Conservation (phyloP, 2,113 vertebrate species). For the Zosterops japonicus region DNA sequence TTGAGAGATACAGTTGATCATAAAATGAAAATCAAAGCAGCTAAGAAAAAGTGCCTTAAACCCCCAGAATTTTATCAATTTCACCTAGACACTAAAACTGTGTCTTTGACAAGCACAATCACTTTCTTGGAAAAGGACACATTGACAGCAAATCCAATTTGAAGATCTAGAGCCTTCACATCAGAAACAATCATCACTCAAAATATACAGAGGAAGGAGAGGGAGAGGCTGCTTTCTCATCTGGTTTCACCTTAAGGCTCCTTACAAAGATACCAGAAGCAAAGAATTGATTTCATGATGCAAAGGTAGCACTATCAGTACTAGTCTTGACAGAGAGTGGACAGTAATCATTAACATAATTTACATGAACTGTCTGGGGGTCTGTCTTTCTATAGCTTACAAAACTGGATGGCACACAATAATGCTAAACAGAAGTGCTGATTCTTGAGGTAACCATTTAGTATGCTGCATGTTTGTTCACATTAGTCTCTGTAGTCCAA, state of each 20-base stretch:
- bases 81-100: neutral
- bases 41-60: neutral
- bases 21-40: neutral
- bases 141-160: neutral
- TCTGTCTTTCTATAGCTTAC: neutral
- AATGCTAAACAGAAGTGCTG: slow-evolving; percentile 5
- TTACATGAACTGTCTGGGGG: slow-evolving; percentile 1
- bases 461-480: slow-evolving; percentile 16
- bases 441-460: slow-evolving; percentile 20
- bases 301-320: neutral
- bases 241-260: neutral
- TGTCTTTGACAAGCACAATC: neutral
- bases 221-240: neutral
- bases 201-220: neutral
- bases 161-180: neutral
- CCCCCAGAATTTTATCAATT: neutral
- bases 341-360: neutral
- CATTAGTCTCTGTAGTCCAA: slow-evolving; percentile 37
- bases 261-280: neutral
- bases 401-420: neutral
- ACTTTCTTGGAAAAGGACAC: neutral
- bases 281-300: neutral
- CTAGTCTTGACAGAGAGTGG: neutral
- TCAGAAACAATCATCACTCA: neutral
- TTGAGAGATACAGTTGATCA: neutral